Percentiles rank a stretch among this genome's conserved stretches.
phyloP scores from a whole-genome alignment of 2,113 vertebrate genomes.

The Panthera uncia region DNA sequence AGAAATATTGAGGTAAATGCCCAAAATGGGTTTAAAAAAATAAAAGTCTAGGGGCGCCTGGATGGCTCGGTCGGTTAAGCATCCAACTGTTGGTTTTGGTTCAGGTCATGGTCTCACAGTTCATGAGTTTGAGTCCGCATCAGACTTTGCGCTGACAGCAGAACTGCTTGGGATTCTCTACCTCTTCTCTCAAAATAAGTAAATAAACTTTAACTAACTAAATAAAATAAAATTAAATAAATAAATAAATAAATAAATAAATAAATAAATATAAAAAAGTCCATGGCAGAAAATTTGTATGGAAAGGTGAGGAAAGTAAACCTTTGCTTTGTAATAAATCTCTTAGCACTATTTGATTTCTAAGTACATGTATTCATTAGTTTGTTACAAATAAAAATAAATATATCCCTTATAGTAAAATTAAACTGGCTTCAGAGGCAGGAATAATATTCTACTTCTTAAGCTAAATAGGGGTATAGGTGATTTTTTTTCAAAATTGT shows the following conservation, averaged over 20 bases:
- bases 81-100: too few relatives aligned
- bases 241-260: too few relatives aligned
- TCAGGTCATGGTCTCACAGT: too few relatives aligned
- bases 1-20: background rate
- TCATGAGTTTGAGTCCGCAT: too few relatives aligned
- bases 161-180: too few relatives aligned
- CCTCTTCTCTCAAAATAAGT: too few relatives aligned
- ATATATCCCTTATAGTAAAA: background rate
- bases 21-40: background rate
- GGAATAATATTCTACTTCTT: background rate
- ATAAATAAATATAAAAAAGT: background rate
- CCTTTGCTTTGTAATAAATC: background rate
- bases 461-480: background rate
- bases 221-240: too few relatives aligned
- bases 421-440: background rate
- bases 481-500: background rate
- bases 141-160: too few relatives aligned
- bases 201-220: too few relatives aligned
- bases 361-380: background rate
- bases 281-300: background rate
- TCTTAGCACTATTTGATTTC: background rate
- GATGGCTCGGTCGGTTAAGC: too few relatives aligned
- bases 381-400: slow-evolving; percentile 11
- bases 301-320: background rate
- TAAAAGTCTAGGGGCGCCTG: too few relatives aligned